phyloP scores from a whole-genome alignment of 2,888 invertebrate genomes.

The Blomia tropicalis region DNA sequence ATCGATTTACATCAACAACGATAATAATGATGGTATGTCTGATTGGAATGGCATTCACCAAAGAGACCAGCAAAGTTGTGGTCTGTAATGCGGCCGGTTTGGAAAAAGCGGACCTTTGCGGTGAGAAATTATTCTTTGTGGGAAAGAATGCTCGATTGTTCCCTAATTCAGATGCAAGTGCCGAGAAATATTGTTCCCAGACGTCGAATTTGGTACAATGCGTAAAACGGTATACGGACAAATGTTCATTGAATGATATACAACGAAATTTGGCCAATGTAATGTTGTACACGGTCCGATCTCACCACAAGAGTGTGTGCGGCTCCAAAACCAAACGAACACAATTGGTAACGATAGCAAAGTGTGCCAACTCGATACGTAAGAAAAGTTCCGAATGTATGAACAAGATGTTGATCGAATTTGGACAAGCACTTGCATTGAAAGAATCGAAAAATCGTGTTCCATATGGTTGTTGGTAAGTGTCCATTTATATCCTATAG shows the following conservation, averaged over 20 bases:
- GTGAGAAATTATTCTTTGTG: conserved; percentile 20
- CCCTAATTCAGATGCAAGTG: neutral
- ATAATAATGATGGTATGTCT: too few species aligned
- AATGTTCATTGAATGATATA: neutral
- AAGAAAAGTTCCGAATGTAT: conserved; percentile 1
- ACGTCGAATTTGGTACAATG: conserved; percentile 8
- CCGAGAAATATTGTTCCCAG: conserved; percentile 12
- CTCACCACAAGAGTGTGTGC: conserved; percentile 3
- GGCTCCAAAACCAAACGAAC: neutral
- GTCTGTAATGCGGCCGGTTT: neutral
- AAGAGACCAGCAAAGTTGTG: too few species aligned
- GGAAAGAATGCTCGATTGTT: conserved; percentile 16
- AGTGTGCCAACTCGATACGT: conserved; percentile 18
- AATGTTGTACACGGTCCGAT: conserved; percentile 10
- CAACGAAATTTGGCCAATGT: conserved; percentile 20
- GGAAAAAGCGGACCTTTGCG: conserved; percentile 12
- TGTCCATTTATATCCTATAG: too few species aligned
- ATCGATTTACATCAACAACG: too few species aligned
- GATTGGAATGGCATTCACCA: too few species aligned
- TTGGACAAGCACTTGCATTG: conserved; percentile 5
- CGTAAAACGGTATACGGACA: conserved; percentile 14
- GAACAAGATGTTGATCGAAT: conserved; percentile 6
- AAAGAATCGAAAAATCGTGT: neutral
- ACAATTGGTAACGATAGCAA: neutral
- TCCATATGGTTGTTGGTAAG: conserved; percentile 20